Evolutionary conservation across 2,113 vertebrate genomes (phyloP), one percentile per base, ranked within the genome.

Genomic region (Silurus asotus): DNA sequence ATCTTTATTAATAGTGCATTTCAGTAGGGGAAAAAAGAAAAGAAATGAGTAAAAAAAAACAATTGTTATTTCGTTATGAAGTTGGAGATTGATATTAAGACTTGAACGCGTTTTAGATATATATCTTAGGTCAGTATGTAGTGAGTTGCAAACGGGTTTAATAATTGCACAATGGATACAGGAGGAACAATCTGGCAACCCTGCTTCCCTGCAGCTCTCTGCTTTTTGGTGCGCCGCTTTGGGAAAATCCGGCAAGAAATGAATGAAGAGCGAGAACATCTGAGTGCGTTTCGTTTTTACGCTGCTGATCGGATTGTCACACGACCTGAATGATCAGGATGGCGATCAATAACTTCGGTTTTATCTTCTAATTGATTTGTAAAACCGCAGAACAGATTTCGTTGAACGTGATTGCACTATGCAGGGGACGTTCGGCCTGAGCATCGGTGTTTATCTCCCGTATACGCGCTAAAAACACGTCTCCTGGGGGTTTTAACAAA

Each of bases 391-490:
- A 19, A 55, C 3, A 69, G 8, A 6, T 82, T 82, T 55, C 10
- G 65, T 70, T 70, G 84, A 51, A 78, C 48, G 19, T 28, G 67
- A 56, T 80, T 70, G 55, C 28, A 84, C 25, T 77, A 79, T 86
- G 53, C 81, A 64, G 55, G 62, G 64, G 84, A 83, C 20, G 64
- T 65, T 62, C 67, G 48, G 62, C 82, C 45, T 51, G 25, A 79
- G 11, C 48, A 5, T 58, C 8, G 56, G 48, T 75, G 84, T 75
- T 76, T 59, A 37, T 8, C 23, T 51, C 28, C 6, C 15, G 48
- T 17, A 64, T 75, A 23, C 69, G 13, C 17, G 10, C 55, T 75
- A 49, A 65, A 84, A 67, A 84, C 45, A 64, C 79, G 45, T 64
- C 5, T 72, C 67, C 9, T 7, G 61, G n/a, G 25, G 19, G 62